Evolutionary conservation across 2,888 invertebrate species (phyloP).

Genomic region (Drosophila neutralis): DNA sequence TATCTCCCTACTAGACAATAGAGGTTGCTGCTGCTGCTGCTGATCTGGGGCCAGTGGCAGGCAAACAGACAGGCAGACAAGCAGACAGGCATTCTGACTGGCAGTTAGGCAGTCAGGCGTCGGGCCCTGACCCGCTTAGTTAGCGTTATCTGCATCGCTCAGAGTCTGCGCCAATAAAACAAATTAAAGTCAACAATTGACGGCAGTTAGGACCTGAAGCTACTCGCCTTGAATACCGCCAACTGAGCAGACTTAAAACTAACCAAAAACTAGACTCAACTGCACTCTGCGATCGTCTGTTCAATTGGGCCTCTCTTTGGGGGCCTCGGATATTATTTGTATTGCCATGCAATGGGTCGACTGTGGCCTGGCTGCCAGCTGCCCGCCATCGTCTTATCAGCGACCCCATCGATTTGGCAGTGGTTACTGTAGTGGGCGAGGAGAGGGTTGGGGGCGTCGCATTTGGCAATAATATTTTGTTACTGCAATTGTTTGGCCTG

Average conservation of each 20-base stretch:
- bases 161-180: conserved; percentile 72
- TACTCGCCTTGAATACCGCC: conserved; percentile 70
- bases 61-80: neutral
- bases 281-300: conserved; percentile 26
- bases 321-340: conserved; percentile 15
- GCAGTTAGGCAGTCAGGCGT: conserved; percentile 12
- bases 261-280: conserved; percentile 7
- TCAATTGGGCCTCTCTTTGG: conserved; percentile 21
- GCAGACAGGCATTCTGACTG: conserved; percentile 7
- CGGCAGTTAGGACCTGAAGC: conserved; percentile 80
- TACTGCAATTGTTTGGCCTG: conserved; percentile 36
- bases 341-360: conserved; percentile 29
- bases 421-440: neutral
- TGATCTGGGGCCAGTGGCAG: conserved; percentile 23
- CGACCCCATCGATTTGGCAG: conserved; percentile 41
- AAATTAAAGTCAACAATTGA: conserved; percentile 77
- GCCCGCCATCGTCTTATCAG: conserved; percentile 41
- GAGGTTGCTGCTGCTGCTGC: conserved; percentile 20
- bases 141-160: conserved; percentile 69
- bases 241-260: conserved; percentile 3
- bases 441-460: conserved; percentile 6
- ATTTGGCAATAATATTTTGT: conserved; percentile 75
- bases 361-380: conserved; percentile 18
- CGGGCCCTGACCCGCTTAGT: conserved; percentile 78
- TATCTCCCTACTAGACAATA: conserved; percentile 42